Evolutionary conservation across 2,797 vertebrate genomes (phyloP), one percentile per base, ranked within the genome.

Genomic region (Semotilus atromaculatus): DNA sequence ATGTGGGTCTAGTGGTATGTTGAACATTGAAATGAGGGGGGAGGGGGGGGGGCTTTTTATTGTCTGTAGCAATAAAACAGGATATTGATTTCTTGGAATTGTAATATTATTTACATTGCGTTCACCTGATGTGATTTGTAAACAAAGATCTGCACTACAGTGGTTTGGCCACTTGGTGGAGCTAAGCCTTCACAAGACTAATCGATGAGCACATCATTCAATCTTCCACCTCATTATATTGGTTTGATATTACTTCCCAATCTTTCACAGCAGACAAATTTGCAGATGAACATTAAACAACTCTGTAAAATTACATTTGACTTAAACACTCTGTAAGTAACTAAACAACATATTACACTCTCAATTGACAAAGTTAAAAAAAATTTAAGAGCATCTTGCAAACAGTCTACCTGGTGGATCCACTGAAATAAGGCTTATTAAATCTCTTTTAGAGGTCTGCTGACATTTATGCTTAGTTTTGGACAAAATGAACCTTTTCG

Each of bases 141-240:
- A 58, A 60, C 51, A 3, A n/a, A 31, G 5, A 48, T 34, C 19
- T 91, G 91, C 85, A 84, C 74, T 92, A 0, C 43, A 7, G 5
- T 34, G 38, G 85, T 21, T 29, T 19, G 5, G 21, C 91, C 94
- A 93, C 92, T 82, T n/a, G 92, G 88, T 90, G 94, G 94, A n/a
- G 91, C 92, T 94, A 80, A 91, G 76, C 62, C 62, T 87, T 91
- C 87, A 87, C 51, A 36, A 40, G 18, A 74, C 36, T 67, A 10
- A 29, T 64, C 18, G n/a, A n/a, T 6, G 14, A 48, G 29, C 19
- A 48, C 3, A 9, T 23, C 29, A 6, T 67, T 18, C 14, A 43
- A 36, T 31, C 53, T 4, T 31, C 18, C 26, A 60, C 23, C 14
- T 36, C 4, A 18, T 29, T 36, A 18, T 62, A 26, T 43, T 84